Base-by-base conservation (phyloP, 2,797 vertebrate species). In the Buceros bicornis region DNA sequence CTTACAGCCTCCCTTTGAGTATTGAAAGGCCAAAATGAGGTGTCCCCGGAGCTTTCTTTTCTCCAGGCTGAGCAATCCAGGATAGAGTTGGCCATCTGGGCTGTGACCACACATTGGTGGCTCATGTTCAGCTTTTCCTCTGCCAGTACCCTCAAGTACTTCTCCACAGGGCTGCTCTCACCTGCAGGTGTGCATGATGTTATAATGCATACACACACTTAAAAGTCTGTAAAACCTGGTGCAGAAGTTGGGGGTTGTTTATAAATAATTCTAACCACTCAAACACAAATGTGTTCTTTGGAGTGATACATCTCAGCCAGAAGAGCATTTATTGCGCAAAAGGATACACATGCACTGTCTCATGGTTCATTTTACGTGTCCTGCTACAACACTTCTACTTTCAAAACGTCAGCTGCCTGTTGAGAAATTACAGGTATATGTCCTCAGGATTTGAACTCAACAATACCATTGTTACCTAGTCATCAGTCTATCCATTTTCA, bases 341-440 rank as follows among this genome's bases (percentile, higher is more conserved):
- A 28, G 5, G 10, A 42, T 16, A 37, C 9, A 50, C 3, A 8
- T 8, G 13, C 19, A 10, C 19, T 37, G 8, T 57, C 31, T 48
- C 8, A 7, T 2, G 0, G 14, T 33, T 51, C 0, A 0, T 51
- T 76, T 8, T 22, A 16, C n/a, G 5, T 13, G 8, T 3, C 10
- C 11, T 51, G 14, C 37, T 58, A n/a, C 4, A 5, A 43, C 31
- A 50, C 40, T 35, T 54, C 42, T 56, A 21, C 48, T 28, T 80
- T 26, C 48, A 51, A 26, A 81, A 58, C 10, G 29, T n/a, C 22
- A 62, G 20, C 16, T n/a, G 31, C 31, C 35, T 15, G 15, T 45
- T 29, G 13, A 67, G 10, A 16, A 54, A 28, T 20, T 33, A 14
- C 19, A 62, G 48, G 33, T 16, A 29, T 8, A 9, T 2, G 1